Evolutionary conservation across 2,888 invertebrate species (phyloP).

Genomic region (Acrocera orbiculus): DNA sequence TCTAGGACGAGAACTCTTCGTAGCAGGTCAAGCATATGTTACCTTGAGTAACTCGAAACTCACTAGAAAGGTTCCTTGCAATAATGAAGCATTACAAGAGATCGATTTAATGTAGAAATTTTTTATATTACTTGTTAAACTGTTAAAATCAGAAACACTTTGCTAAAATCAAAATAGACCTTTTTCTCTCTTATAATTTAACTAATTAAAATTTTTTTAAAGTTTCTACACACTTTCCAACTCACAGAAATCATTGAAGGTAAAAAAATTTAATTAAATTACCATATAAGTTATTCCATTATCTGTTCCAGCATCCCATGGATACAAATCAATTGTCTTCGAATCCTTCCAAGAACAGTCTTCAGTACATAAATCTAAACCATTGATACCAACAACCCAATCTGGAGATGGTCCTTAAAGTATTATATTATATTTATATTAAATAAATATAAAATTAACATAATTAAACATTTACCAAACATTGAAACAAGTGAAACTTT

Average conservation of each 20-base stretch:
- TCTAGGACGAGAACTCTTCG: too few species aligned
- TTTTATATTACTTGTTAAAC: too few species aligned
- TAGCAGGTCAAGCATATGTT: too few species aligned
- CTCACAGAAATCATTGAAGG: neutral
- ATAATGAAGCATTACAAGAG: too few species aligned
- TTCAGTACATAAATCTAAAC: conserved; percentile 67
- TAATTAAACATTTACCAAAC: conserved; percentile 40
- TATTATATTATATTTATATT: neutral
- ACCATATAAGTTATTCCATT: conserved; percentile 83
- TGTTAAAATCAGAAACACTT: too few species aligned
- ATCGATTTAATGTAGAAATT: too few species aligned
- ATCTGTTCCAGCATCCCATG: conserved; percentile 95
- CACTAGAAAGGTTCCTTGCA: too few species aligned
- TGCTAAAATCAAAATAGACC: too few species aligned
- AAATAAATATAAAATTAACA: neutral
- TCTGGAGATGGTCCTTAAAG: conserved; percentile 80
- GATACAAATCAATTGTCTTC: conserved; percentile 67
- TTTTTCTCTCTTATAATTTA: too few species aligned
- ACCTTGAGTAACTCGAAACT: too few species aligned
- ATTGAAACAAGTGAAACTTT: conserved; percentile 74
- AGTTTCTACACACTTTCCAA: too few species aligned
- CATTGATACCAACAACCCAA: conserved; percentile 90
- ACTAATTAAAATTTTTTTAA: too few species aligned
- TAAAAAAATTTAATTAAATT: conserved; percentile 6
- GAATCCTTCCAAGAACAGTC: conserved; percentile 88